Conservation (phyloP, 2,797 vertebrate genomes). For the Scolopax bukidnonensis region DNA sequence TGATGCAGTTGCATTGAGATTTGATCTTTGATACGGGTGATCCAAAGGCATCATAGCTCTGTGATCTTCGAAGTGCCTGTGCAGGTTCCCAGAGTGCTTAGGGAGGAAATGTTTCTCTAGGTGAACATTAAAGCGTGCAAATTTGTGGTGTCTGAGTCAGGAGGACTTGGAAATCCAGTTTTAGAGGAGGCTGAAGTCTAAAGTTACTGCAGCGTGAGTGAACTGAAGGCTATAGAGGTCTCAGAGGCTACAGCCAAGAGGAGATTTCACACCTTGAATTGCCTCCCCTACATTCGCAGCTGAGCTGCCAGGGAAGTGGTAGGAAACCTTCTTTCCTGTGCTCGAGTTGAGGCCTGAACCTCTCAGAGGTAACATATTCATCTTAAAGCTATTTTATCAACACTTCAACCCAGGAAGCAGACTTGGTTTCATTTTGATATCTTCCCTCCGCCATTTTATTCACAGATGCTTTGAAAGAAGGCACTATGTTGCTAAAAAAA, state of each 20-base stretch:
- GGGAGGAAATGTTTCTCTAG: background rate
- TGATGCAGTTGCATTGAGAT: background rate
- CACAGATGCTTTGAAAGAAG: background rate
- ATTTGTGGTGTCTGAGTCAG: background rate
- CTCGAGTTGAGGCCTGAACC: background rate
- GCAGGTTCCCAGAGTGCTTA: background rate
- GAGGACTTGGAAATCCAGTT: background rate
- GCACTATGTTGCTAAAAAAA: background rate
- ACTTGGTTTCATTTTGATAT: background rate
- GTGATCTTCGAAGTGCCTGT: background rate
- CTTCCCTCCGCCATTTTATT: background rate
- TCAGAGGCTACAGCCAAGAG: background rate
- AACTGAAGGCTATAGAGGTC: background rate
- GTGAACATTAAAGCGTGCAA: background rate
- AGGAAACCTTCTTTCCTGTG: background rate
- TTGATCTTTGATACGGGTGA: background rate
- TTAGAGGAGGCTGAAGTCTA: background rate
- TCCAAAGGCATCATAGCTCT: background rate
- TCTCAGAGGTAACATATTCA: background rate
- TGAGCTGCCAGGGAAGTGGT: background rate
- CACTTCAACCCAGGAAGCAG: background rate
- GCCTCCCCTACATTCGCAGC: background rate
- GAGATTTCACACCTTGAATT: background rate
- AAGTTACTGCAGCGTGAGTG: accelerated
- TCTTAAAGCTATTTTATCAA: background rate